A percentile compares a stretch with the other conserved stretches of the same genome.
phyloP scores from a whole-genome alignment of 1,140 invertebrate species.

The Rhyzopertha dominica region DNA sequence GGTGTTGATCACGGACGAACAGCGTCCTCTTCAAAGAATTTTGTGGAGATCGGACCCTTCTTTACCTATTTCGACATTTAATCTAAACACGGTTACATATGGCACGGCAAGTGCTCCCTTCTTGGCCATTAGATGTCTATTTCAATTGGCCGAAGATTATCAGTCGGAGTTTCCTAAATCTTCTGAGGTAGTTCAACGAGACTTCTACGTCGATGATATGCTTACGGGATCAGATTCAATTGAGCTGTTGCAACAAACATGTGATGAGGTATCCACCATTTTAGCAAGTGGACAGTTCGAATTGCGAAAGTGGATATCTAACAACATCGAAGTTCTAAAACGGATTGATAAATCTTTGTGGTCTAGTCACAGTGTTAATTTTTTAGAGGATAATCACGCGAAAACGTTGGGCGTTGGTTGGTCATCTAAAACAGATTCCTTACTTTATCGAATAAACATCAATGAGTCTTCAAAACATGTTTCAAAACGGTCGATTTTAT shows the following conservation, averaged over 20 bases:
- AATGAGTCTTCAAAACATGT: slow-evolving; percentile 12
- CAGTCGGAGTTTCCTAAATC: slow-evolving; percentile 27
- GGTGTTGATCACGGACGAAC: slow-evolving; percentile 29
- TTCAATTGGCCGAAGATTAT: slow-evolving; percentile 19
- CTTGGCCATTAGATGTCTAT: slow-evolving; percentile 23
- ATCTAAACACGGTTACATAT: slow-evolving; percentile 31
- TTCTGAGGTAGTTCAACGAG: slow-evolving; percentile 14
- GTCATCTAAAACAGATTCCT: slow-evolving; percentile 31
- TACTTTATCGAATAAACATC: slow-evolving; percentile 29
- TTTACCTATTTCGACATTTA: slow-evolving; percentile 27
- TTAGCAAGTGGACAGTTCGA: slow-evolving; percentile 21
- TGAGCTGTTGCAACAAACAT: slow-evolving; percentile 23
- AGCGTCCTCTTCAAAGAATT: slow-evolving; percentile 37
- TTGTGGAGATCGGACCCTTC: slow-evolving; percentile 30
- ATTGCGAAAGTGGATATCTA: slow-evolving; percentile 28
- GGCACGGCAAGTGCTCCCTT: slow-evolving; percentile 27
- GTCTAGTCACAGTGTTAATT: slow-evolving; percentile 4
- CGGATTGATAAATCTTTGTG: slow-evolving; percentile 1
- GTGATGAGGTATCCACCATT: slow-evolving; percentile 24
- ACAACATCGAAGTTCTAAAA: slow-evolving; percentile 14
- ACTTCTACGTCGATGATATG: slow-evolving; percentile 19
- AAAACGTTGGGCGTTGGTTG: slow-evolving; percentile 43
- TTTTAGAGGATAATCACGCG: slow-evolving; percentile 6
- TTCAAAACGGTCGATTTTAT: slow-evolving; percentile 21
- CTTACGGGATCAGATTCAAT: slow-evolving; percentile 22